Base-by-base conservation (phyloP, 2,888 invertebrate genomes). In the Allacma fusca region DNA sequence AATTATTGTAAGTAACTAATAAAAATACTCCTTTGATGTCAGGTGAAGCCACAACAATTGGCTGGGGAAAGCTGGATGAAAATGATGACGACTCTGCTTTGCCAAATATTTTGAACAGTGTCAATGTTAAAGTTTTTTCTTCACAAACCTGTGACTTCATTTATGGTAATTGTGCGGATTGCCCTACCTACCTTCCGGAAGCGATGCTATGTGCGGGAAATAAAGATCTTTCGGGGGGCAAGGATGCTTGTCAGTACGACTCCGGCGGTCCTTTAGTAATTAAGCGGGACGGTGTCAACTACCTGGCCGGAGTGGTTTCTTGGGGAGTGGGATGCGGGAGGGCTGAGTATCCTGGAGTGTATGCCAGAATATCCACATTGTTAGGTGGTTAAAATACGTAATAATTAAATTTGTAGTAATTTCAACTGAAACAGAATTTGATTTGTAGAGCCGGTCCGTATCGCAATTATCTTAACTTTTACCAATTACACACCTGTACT, bases 241-340 rank as follows among this genome's bases (percentile, higher is more conserved):
- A 7, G 9, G 62, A 62, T 26, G 62, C 62, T 26, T 62, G 62
- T 24, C 2, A 2, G 4, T 62, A 24, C 16, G 62, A 62, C 24
- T 62, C 62, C 9, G 62, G 62, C 16, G 62, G 62, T 2, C 62
- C 62, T 24, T 24, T 62, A 5, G 24, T 62, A 7, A 24, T 24
- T 5, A 13, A 21, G 23, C 12, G 24, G 24, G 24, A 62, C 24
- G 26, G 26, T 12, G 24, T 19, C 21, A 24, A 13, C 13, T 62
- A 62, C 23, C 16, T 62, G 62, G 62, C 26, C 2, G 62, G 62
- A 4, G 9, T 62, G 1, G 62, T 62, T 12, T 62, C 62, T 2
- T 62, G 62, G 62, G 62, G 62, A 26, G 23, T 19, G 2, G 62
- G 62, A 4, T 62, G 62, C n/a, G 62, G 62, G 24, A 12, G 62